Evolutionary conservation across 1,140 invertebrate species (phyloP).

Genomic region (Diprion similis): DNA sequence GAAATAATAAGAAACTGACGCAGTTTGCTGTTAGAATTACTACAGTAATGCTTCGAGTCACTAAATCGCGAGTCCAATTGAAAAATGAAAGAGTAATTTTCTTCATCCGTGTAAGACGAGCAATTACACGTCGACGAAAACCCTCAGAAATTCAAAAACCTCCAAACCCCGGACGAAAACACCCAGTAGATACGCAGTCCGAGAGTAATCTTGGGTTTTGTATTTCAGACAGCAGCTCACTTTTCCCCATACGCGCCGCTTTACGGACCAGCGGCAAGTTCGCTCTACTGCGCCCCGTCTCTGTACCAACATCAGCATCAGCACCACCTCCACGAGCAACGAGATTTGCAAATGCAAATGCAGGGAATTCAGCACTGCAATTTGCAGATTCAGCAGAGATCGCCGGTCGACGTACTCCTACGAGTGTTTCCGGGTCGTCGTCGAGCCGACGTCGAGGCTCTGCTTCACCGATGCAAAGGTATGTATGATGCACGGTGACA

Average conservation of each 20-base stretch:
- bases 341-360: slow-evolving; percentile 57
- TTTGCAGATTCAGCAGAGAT: slow-evolving; percentile 61
- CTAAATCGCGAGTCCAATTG: too few relatives aligned
- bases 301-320: slow-evolving; percentile 56
- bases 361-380: slow-evolving; percentile 43
- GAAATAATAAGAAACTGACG: too few relatives aligned
- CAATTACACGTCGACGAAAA: too few relatives aligned
- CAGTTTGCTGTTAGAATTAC: too few relatives aligned
- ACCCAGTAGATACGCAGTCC: too few relatives aligned
- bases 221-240: slow-evolving; percentile 48
- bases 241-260: slow-evolving; percentile 54
- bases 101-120: too few relatives aligned
- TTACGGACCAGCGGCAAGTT: slow-evolving; percentile 55
- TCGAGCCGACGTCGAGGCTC: slow-evolving; percentile 81
- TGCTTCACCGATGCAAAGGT: slow-evolving; percentile 75
- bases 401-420: slow-evolving; percentile 77
- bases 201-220: too few relatives aligned
- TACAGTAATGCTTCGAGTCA: too few relatives aligned
- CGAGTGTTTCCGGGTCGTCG: slow-evolving; percentile 86
- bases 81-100: too few relatives aligned
- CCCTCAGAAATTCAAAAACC: too few relatives aligned
- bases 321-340: slow-evolving; percentile 49
- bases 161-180: too few relatives aligned
- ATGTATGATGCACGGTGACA: slow-evolving; percentile 28
- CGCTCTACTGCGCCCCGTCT: slow-evolving; percentile 59